Evolutionary conservation across 2,797 vertebrate species (phyloP), one percentile per base, ranked within the genome.

Genomic region (Microtus californicus): DNA sequence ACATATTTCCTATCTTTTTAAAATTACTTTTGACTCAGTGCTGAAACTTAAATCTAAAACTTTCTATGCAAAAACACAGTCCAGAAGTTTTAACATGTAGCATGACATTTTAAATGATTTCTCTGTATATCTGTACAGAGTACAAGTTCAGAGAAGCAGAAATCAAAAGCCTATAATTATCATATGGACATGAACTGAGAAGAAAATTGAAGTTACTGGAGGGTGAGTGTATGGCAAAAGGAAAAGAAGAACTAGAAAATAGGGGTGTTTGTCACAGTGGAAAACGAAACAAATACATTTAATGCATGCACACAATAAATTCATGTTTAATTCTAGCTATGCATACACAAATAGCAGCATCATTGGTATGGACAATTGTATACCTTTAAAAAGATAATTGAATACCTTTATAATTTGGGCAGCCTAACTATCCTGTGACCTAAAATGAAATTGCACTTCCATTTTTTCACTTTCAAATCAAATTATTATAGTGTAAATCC

Each of bases 21-120:
- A 56, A 56, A 56, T 73, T 56, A 73, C 19, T 27, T 95, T 87
- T 95, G 29, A 79, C 10, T 12, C 17, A 85, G 14, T 71, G 43
- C 48, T 83, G 54, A 93, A 96, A 77, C 15, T 89, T 94, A 76
- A 93, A 92, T 19, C 0, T 91, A 73, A 93, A 94, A 48, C 43
- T 89, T 31, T 25, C 29, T 67, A 4, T 82, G 61, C 87, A 80
- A 27, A 91, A 96, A 78, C 43, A 76, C 6, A 65, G 51, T 54
- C 61, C 19, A 15, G 69, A 93, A 37, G 1, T 78, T 89, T 83
- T 67, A 31, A 48, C 71, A 79, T 56, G 67, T 17, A 69, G 37
- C 77, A 48, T 27, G 6, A 37, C 65, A 40, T 40, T 56, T 89
- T 11, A 23, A 14, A 86, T 90, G 45, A 71, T 92, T 63, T 93